Percentiles rank a stretch among this genome's conserved stretches.
These are phyloP conservation scores for Agrypnus murinus DNA, from an alignment of 2,888 invertebrate species.

Conservation along the genomic window DNA sequence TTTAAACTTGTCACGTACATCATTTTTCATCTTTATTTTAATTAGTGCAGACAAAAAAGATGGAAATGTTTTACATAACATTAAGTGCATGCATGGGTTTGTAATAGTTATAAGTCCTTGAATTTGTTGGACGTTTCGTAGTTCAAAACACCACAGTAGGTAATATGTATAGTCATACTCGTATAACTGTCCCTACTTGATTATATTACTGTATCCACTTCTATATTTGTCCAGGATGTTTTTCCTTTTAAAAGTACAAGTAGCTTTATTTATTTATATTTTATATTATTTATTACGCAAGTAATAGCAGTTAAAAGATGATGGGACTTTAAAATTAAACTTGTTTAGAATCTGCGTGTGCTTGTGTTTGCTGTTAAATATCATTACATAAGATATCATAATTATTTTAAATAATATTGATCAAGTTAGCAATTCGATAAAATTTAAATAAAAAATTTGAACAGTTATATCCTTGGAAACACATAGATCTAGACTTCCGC, in stretches of 20 bases:
- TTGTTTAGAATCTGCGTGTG: too few species aligned
- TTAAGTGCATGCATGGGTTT: constrained; percentile 20
- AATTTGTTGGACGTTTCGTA: constrained; percentile 19
- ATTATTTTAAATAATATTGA: background rate
- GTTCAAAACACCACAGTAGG: constrained; percentile 24
- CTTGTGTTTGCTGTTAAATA: too few species aligned
- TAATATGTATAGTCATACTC: constrained; percentile 14
- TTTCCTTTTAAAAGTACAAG: background rate
- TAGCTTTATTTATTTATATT: too few species aligned
- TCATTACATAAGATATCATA: too few species aligned
- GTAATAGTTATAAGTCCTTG: constrained; percentile 21
- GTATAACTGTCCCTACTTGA: constrained; percentile 13
- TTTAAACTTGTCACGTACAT: background rate
- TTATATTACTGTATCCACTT: constrained; percentile 3
- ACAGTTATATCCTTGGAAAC: constrained; percentile 7
- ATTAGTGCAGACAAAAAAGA: constrained; percentile 16
- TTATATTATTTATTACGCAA: too few species aligned
- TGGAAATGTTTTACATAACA: constrained; percentile 15
- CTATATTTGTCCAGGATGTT: constrained; percentile 17
- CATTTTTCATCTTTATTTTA: background rate
- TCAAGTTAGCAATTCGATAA: too few species aligned
- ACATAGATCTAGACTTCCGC: constrained; percentile 1
- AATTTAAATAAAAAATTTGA: background rate
- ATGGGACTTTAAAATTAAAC: too few species aligned
- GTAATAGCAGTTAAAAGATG: too few species aligned